Conservation (phyloP, 2,113 vertebrate genomes). For the Oplegnathus fasciatus region DNA sequence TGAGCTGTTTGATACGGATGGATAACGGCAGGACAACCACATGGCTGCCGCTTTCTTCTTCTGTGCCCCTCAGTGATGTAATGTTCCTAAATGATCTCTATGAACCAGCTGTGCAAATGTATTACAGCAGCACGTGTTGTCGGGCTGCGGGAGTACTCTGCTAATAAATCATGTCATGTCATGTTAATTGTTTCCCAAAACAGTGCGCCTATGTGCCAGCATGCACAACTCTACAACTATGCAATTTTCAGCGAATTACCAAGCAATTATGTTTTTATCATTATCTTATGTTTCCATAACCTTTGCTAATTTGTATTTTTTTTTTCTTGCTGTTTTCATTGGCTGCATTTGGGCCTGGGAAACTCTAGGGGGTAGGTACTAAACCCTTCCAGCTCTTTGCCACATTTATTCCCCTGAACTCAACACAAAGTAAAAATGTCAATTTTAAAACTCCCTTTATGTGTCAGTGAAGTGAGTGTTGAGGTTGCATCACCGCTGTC, state of each 20-base stretch:
- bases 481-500: background rate
- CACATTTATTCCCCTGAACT: background rate
- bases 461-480: constrained; percentile 6
- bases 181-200: constrained; percentile 86
- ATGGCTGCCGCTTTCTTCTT: constrained; percentile 19
- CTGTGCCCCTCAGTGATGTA: constrained; percentile 41
- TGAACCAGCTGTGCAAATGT: constrained; percentile 84
- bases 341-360: constrained; percentile 68
- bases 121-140: constrained; percentile 66
- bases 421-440: constrained; percentile 9
- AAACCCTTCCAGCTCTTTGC: constrained; percentile 37
- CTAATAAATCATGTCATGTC: constrained; percentile 87
- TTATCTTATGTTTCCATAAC: constrained; percentile 87
- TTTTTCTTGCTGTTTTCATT: constrained; percentile 65
- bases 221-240: constrained; percentile 54
- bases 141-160: constrained; percentile 36
- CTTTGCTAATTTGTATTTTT: constrained; percentile 83
- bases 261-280: constrained; percentile 85
- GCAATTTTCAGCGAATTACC: constrained; percentile 85
- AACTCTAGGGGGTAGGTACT: constrained; percentile 83
- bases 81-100: constrained; percentile 41
- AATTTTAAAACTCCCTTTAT: background rate
- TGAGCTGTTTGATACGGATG: constrained; percentile 26
- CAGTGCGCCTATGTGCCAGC: constrained; percentile 78
- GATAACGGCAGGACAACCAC: background rate